Conservation (phyloP, 2,888 invertebrate genomes). For the Physocephala rufipes region DNA sequence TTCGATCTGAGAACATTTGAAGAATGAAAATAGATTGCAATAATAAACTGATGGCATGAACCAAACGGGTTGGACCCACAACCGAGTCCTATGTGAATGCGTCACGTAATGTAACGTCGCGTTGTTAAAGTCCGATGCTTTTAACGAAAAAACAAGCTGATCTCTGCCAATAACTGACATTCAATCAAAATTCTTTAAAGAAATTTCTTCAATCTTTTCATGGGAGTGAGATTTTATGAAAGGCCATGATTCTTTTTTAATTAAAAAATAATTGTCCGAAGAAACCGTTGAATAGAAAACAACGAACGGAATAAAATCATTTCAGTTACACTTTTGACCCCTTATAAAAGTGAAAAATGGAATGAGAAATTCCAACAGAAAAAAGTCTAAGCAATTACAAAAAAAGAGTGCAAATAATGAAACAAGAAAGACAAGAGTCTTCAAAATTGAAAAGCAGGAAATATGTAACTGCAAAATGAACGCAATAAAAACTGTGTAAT, state of each 20-base stretch:
- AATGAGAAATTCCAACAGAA: not conserved
- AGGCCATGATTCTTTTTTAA: not conserved
- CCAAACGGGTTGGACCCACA: not conserved
- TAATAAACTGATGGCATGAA: not conserved
- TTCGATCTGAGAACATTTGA: conserved; percentile 13
- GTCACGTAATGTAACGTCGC: no score
- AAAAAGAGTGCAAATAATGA: no score
- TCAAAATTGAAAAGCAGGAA: no score
- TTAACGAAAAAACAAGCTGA: no score
- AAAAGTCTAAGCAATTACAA: not conserved
- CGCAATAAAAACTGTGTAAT: no score
- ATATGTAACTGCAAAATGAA: no score
- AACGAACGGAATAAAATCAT: not conserved
- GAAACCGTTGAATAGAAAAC: not conserved
- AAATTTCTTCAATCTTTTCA: not conserved
- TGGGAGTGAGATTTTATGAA: conserved; percentile 3
- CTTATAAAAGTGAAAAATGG: no score
- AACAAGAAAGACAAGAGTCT: no score
- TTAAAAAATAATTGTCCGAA: conserved; percentile 5
- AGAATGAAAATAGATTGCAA: conserved; percentile 3
- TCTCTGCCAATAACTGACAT: conserved; percentile 3
- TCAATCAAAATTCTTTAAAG: conserved; percentile 17
- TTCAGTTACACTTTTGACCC: no score
- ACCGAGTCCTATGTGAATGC: no score
- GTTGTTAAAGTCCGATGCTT: no score